Conservation (phyloP, 2,113 vertebrate species). For the Spilogale gracilis region DNA sequence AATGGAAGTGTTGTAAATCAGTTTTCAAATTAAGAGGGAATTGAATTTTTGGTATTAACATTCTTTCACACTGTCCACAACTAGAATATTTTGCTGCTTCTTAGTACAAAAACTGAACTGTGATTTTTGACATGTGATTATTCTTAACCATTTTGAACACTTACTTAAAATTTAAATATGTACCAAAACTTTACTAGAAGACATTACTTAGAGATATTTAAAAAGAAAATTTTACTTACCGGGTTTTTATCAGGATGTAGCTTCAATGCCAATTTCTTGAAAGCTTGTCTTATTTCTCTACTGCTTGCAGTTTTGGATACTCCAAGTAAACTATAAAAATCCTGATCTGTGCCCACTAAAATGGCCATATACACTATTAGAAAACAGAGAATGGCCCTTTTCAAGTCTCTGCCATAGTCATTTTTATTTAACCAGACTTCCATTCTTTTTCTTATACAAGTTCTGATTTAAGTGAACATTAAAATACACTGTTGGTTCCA, state of each 20-base stretch:
- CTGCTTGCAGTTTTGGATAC: constrained; percentile 94
- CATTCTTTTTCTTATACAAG: constrained; percentile 82
- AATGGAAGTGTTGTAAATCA: not conserved
- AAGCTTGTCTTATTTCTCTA: constrained; percentile 96
- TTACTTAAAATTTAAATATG: constrained; percentile 18
- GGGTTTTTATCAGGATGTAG: constrained; percentile 99
- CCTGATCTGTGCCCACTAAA: constrained; percentile 88
- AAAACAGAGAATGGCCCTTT: constrained; percentile 82
- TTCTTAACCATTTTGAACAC: constrained; percentile 47
- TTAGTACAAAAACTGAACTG: not conserved
- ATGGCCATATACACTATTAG: constrained; percentile 84
- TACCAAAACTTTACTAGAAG: constrained; percentile 9
- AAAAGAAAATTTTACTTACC: constrained; percentile 87
- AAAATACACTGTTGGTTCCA: not conserved
- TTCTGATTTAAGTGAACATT: constrained; percentile 58
- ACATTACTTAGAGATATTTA: not conserved
- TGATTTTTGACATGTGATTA: not conserved
- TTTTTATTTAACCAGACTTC: constrained; percentile 78
- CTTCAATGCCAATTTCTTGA: constrained; percentile 97
- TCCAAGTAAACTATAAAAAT: constrained; percentile 96
- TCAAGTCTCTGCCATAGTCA: constrained; percentile 68
- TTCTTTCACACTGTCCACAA: not conserved
- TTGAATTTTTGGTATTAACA: not conserved
- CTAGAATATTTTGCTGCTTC: not conserved
- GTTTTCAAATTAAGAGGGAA: constrained; percentile 29